A percentile compares a stretch with the other conserved stretches of the same genome.
These are phyloP conservation scores for Tachycineta bicolor DNA, from an alignment of 2,113 vertebrate genomes.

Conservation along the genomic window DNA sequence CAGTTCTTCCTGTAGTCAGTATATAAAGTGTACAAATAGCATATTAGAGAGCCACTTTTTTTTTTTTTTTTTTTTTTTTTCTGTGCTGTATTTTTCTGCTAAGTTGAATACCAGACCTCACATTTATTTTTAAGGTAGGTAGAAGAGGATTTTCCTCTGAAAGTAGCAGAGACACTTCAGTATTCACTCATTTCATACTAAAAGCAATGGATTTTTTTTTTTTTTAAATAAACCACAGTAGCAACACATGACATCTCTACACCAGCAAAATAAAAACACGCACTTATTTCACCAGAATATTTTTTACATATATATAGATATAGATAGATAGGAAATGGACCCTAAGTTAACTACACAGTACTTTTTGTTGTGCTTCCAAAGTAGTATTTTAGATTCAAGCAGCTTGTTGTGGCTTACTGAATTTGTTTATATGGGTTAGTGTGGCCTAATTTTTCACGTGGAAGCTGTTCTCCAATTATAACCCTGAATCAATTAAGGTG, in stretches of 20 bases:
- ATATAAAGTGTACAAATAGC: not conserved
- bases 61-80: rapidly evolving
- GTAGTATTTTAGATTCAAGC: not conserved
- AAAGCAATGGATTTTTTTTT: not conserved
- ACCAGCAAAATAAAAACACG: not conserved
- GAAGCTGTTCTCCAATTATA: not conserved
- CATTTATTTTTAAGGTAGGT: not conserved
- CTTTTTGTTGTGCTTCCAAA: not conserved
- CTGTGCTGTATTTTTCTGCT: not conserved
- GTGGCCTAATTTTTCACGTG: not conserved
- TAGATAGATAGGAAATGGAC: not conserved
- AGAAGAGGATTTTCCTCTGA: not conserved
- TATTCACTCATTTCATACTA: not conserved
- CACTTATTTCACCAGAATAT: not conserved
- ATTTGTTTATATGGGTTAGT: slow-evolving; percentile 20
- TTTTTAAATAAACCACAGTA: not conserved
- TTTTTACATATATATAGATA: not conserved
- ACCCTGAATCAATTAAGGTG: not conserved
- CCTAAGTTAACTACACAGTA: not conserved
- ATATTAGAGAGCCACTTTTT: not conserved
- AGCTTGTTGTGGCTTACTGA: not conserved
- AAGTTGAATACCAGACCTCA: not conserved
- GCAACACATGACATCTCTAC: not conserved
- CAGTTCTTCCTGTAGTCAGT: not conserved
- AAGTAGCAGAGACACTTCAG: not conserved